Evolutionary conservation across 2,888 invertebrate genomes (phyloP), one percentile per base, ranked within the genome.

Genomic region (Drosophila aldrichi): DNA sequence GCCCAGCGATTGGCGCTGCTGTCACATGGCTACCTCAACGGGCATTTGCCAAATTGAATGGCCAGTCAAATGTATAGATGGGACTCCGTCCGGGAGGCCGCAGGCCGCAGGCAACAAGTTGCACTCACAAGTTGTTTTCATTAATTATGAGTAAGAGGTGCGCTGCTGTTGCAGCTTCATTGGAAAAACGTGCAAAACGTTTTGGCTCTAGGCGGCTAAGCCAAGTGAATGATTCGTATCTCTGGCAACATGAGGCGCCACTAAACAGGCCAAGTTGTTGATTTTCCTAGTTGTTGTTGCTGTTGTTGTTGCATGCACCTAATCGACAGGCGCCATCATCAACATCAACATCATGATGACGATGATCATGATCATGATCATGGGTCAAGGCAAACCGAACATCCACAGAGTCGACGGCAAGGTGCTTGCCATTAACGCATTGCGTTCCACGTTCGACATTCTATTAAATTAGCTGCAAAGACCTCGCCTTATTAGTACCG

Each of bases 151-250:
- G 82, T 77, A 60, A 48, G 36, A 36, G 46, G 58, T 69, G 57
- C 57, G 78, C 75, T 51, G 18, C 71, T 48, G 61, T 34, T 29
- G 78, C 83, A 59, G 76, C 78, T 89, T 86, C 86, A 80, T 86
- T 86, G 86, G 88, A 88, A 86, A 86, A 90, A 89, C 86, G 90
- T 86, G 90, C 88, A 89, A 82, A 89, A 81, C 82, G 88, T 70
- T 84, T 79, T 70, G 62, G 77, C 82, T 67, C 12, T 43, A 55
- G 79, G 89, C 71, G 76, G 67, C 69, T 75, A 58, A 63, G 84
- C 79, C 79, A 89, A 86, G 90, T 86, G 86, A 86, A 86, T 86
- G 86, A 86, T 86, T 89, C 81, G 74, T 72, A 86, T 86, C 86
- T 77, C 55, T 56, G 56, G 58, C 56, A 70, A 62, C 67, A 75